These are phyloP conservation scores for Calliphora vicina DNA, from an alignment of 1,140 invertebrate species.

Conservation along the genomic window DNA sequence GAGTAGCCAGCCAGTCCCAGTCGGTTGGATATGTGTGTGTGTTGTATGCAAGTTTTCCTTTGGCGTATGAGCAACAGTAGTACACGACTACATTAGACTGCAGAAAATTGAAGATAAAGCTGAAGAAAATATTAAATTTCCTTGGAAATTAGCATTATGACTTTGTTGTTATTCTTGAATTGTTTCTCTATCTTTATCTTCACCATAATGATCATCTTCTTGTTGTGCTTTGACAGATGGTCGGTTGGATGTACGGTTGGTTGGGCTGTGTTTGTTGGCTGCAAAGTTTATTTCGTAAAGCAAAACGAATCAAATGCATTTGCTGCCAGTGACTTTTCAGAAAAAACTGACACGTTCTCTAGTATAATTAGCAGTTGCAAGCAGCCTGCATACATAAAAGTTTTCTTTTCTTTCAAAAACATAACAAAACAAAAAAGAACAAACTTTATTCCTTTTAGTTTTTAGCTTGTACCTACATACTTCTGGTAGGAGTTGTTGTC, in stretches of 20 bases:
- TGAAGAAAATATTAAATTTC: constrained; percentile 3
- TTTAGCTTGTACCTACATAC: neutral
- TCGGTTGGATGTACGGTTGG: neutral
- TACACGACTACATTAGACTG: neutral
- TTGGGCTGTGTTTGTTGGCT: neutral
- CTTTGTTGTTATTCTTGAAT: neutral
- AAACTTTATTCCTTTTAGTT: neutral
- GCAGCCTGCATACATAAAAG: constrained; percentile 12
- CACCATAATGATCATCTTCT: neutral
- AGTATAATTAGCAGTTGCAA: constrained; percentile 13
- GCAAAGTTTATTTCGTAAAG: neutral
- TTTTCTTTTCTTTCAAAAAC: neutral
- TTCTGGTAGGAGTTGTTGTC: neutral
- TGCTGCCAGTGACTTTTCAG: neutral
- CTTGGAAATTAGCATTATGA: neutral
- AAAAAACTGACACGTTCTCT: neutral
- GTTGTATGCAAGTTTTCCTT: neutral
- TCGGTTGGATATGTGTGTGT: neutral
- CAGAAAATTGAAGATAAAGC: neutral
- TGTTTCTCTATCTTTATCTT: neutral
- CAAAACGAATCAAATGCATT: neutral
- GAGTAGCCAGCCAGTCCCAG: neutral
- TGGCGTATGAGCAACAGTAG: neutral
- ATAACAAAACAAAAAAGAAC: too few species aligned
- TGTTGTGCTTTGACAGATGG: neutral